These are phyloP conservation scores for Pelecanus crispus DNA, from an alignment of 2,113 vertebrate species.

Conservation along the genomic window DNA sequence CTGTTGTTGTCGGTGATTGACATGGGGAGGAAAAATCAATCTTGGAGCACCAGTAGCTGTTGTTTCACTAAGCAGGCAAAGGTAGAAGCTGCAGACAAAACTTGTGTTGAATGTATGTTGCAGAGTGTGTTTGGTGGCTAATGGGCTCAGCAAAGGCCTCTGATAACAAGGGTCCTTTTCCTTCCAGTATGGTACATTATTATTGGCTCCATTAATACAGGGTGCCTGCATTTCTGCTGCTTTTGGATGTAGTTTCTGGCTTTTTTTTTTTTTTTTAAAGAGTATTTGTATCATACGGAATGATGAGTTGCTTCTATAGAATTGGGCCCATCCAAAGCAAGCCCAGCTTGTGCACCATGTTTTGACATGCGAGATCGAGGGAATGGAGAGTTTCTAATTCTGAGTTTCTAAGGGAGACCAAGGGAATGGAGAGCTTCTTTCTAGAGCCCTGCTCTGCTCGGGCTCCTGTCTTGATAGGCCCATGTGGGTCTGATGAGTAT, in stretches of 20 bases:
- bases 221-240: neutral
- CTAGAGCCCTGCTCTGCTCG: neutral
- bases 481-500: neutral
- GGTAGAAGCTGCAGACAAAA: neutral
- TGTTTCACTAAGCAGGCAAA: neutral
- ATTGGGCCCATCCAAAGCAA: neutral
- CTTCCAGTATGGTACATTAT: neutral
- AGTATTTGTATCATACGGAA: neutral
- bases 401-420: neutral
- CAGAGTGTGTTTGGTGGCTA: neutral
- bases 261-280: neutral
- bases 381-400: neutral
- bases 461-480: neutral
- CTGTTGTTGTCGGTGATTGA: neutral
- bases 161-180: neutral
- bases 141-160: neutral
- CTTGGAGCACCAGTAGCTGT: neutral
- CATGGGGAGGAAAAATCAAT: neutral
- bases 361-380: neutral
- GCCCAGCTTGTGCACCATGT: neutral
- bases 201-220: neutral
- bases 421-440: neutral
- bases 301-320: neutral
- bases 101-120: neutral
- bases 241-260: neutral